Evolutionary conservation across 2,113 vertebrate species (phyloP), one percentile per base, ranked within the genome.

Genomic region (Chitala chitala): DNA sequence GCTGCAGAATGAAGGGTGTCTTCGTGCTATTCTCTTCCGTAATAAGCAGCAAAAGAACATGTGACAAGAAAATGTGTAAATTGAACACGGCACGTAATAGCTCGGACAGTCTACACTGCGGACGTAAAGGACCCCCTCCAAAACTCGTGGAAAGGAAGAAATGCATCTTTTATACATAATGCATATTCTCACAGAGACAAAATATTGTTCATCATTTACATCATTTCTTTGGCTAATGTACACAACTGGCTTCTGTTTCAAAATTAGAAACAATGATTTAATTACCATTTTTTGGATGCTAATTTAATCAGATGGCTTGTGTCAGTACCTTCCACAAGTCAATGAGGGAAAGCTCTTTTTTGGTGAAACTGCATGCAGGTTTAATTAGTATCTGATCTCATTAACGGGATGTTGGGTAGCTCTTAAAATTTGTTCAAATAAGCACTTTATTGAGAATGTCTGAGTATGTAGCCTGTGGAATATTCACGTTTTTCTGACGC

Each of bases 1-100:
- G 90, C 82, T 87, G 77, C 82, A 87, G 89, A 86, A 84, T 88
- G 86, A 90, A 92, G 84, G 88, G 85, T 90, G 90, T 92, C 90
- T 92, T 86, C 78, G 86, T 88, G 91, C 87, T 86, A 87, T 90
- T 90, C 88, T 82, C 86, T 90, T 90, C 26, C 55, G 84, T 90
- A 89, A 90, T 86, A 78, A 81, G 86, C 91, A 90, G 80, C 84
- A 82, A 55, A 87, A 86, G 76, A 36, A 71, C 9, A 54, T 53
- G 63, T 65, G 40, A 38, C 31, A 58, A 42, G 53, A 86, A 89
- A 90, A 87, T 80, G 84, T 82, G 78, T 85, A 72, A 78, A 66
- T 82, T 79, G 83, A 86, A 91, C 86, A 87, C 87, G 90, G 87
- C 83, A 75, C 83, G 74, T 73, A 65, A 81, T 81, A 75, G 38